phyloP scores from a whole-genome alignment of 2,113 vertebrate genomes.

The Pomatostomus ruficeps region DNA sequence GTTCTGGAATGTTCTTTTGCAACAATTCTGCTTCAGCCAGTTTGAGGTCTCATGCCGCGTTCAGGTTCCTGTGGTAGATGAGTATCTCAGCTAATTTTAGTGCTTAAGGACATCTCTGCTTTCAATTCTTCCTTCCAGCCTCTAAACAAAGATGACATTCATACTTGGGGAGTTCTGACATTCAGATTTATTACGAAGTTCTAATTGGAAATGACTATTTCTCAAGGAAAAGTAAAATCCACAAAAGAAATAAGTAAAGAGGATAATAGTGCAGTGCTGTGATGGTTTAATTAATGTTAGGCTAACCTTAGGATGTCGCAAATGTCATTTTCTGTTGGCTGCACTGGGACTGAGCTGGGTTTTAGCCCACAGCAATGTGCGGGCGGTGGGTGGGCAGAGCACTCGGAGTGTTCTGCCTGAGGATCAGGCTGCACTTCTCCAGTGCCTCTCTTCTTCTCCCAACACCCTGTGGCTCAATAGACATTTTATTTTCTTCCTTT shows the following conservation, averaged over 20 bases:
- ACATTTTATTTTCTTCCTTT: slow-evolving; percentile 23
- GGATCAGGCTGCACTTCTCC: neutral
- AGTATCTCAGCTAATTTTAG: neutral
- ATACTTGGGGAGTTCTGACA: slow-evolving; percentile 53
- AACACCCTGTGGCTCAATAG: slow-evolving; percentile 6
- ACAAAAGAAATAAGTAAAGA: slow-evolving; percentile 59
- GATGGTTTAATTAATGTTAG: slow-evolving; percentile 72
- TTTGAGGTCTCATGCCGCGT: neutral
- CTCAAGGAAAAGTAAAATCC: slow-evolving; percentile 66
- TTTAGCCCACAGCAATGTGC: slow-evolving; percentile 53
- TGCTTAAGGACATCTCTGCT: slow-evolving; percentile 1
- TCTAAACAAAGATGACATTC: slow-evolving; percentile 47
- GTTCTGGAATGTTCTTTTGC: neutral
- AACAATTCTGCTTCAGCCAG: neutral
- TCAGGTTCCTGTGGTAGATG: neutral
- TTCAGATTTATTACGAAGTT: slow-evolving; percentile 70
- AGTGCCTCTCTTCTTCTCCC: neutral
- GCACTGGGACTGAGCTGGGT: slow-evolving; percentile 42
- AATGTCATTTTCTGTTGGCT: slow-evolving; percentile 66
- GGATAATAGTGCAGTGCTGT: neutral
- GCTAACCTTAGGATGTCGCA: slow-evolving; percentile 64
- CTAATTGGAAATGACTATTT: slow-evolving; percentile 52
- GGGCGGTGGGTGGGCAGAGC: neutral
- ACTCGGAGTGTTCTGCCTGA: slow-evolving; percentile 17
- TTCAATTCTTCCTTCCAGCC: neutral